Evolutionary conservation across 2,113 vertebrate species (phyloP), one percentile per base, ranked within the genome.

Genomic region (Montifringilla adamsi): DNA sequence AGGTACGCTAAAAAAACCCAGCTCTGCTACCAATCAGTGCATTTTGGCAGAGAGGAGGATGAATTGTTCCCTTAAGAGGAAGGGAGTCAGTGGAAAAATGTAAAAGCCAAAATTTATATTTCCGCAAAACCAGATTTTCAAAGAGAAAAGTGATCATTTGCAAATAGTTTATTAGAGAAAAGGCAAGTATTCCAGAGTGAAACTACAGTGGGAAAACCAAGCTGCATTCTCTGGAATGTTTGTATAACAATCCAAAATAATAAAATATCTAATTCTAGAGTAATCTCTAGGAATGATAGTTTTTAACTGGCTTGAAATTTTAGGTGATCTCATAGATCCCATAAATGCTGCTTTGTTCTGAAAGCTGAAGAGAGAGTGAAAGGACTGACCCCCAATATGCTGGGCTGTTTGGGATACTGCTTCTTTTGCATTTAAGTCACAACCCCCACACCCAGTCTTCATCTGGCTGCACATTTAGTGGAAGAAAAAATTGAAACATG

Each of bases 1-100:
- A 83, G 74, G 44, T 84, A 67, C 30, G 10, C 9, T 47, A n/a
- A 50, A 68, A 64, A 74, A 50, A 63, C 9, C 19, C 16, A 64
- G 24, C 33, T 28, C 39, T 78, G 60, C 79, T 74, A 92, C 52
- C 55, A 75, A 9, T 92, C 83, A 52, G n/a, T 87, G 13, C 33
- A 47, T 90, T 94, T 84, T 90, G 52, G 49, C 89, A 85, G 89
- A 78, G 85, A 66, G 27, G 15, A 73, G 39, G 44, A 62, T 86
- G 13, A 76, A 88, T 79, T 63, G 43, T 91, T 94, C 70, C 44
- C 33, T 92, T 83, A 58, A 86, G 79, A 88, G 64, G 72, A 84
- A 94, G 66, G 39, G 28, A 94, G 37, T 87, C 56, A 60, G 66
- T 66, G 43, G 80, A 53, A 95, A 86, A 86, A 90, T 39, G 13